Conservation (phyloP, 1,140 invertebrate genomes). For the Leptonema lineaticorne region DNA sequence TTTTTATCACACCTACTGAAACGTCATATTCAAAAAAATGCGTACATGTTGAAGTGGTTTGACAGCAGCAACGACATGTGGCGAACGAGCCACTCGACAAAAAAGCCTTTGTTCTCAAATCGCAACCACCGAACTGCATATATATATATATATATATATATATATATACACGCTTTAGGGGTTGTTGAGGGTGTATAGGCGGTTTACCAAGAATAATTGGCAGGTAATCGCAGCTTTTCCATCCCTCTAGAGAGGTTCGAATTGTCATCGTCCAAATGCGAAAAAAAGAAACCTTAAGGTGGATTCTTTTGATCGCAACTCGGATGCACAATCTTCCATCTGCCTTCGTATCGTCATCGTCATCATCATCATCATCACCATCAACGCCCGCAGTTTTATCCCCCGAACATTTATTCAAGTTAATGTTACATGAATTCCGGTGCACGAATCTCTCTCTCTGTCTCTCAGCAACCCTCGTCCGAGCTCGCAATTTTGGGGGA, state of each 20-base stretch:
- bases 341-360: no score
- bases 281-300: background rate
- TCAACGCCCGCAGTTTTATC: background rate
- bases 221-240: constrained; percentile 36
- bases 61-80: no score
- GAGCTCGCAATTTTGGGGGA: no score
- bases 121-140: background rate
- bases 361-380: background rate
- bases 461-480: background rate
- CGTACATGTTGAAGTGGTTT: no score
- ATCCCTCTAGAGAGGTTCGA: background rate
- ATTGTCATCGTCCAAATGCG: background rate
- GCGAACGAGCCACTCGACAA: no score
- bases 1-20: no score
- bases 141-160: background rate
- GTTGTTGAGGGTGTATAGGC: background rate
- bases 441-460: background rate
- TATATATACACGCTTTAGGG: background rate
- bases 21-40: no score
- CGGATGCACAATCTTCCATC: background rate
- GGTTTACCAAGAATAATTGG: constrained; percentile 35
- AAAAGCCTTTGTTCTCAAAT: no score
- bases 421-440: constrained; percentile 42
- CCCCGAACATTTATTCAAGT: constrained; percentile 38
- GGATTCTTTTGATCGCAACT: constrained; percentile 27